Evolutionary conservation across 92 coral and sea anemone species (phyloP), one percentile per base, ranked within the genome.

Genomic region (Phenganax marumi): DNA sequence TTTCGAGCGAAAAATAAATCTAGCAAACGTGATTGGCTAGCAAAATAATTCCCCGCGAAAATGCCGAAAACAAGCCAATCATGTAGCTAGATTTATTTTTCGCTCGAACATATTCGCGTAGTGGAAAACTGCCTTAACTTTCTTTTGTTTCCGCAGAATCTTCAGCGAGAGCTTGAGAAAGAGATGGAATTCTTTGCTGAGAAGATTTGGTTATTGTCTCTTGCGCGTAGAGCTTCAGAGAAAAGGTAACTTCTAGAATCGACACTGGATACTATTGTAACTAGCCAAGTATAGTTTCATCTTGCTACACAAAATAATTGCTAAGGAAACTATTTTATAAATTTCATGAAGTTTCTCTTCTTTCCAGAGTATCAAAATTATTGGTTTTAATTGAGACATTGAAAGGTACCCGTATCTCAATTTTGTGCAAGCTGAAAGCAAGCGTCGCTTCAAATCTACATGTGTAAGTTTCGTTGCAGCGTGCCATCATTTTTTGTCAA

Each of bases 151-250:
- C 7, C 58, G 70, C 12, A 93, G 98, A 83, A 81, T 76, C 81
- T 92, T 23, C 90, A 87, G 46, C 74, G 71, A 19, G 92, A 90
- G 58, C 83, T 96, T 9, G 86, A 88, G 53, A 89, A 90, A 55
- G 96, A 92, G 52, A 64, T 96, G 77, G 97, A 96, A 48, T 84
- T 73, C 74, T 92, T 86, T 83, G 92, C 97, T 47, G 97, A 92
- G 72, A 91, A 89, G 61, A 84, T 92, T 62, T 81, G 89, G 46
- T 52, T 87, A 11, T 87, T 96, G 13, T 85, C 91, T 56, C 62
- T 83, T 26, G 90, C 91, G 76, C 91, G 90, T 83, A 92, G 86
- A 86, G 93, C 87, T 10, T 92, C 97, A 57, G 97, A 96, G 81
- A 96, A 96, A 85, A 90, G 93, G 97, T 92, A 54, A n/a, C n/a